A percentile compares a stretch with the other conserved stretches of the same genome.
Conservation (phyloP, 1,140 invertebrate species). For the Conus ventricosus region DNA sequence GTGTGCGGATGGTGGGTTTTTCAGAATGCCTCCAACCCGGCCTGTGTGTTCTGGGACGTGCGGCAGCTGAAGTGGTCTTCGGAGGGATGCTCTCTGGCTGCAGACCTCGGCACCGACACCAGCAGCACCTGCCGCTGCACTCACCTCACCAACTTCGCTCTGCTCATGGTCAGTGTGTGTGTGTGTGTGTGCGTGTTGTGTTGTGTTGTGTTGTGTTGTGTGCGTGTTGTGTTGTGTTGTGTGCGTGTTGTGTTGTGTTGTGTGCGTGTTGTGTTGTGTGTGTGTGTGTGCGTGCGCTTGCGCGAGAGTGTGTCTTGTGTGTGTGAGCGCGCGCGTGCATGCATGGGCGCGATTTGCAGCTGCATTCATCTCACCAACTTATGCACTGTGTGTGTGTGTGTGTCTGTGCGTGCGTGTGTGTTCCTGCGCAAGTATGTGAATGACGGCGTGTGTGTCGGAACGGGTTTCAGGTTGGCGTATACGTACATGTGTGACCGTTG, state of each 20-base stretch:
- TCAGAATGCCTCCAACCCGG: slow-evolving; percentile 51
- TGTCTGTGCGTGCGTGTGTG: neutral
- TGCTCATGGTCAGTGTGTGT: slow-evolving; percentile 51
- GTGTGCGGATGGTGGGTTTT: neutral
- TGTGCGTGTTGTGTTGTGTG: too few relatives aligned
- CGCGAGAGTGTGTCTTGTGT: too few relatives aligned
- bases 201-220: too few relatives aligned
- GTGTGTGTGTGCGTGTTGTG: neutral
- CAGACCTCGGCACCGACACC: slow-evolving; percentile 10
- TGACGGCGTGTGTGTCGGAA: neutral
- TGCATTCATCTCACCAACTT: too few relatives aligned
- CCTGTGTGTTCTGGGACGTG: slow-evolving; percentile 57
- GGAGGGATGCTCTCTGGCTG: slow-evolving; percentile 43
- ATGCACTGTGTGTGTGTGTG: too few relatives aligned
- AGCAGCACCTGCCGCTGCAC: slow-evolving; percentile 52
- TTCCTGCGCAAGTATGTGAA: neutral
- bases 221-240: too few relatives aligned
- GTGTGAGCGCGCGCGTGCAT: too few relatives aligned
- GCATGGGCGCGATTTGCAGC: too few relatives aligned
- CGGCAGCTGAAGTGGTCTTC: slow-evolving; percentile 42
- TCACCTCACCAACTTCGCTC: slow-evolving; percentile 63
- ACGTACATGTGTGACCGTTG: too few relatives aligned
- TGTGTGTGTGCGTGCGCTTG: too few relatives aligned
- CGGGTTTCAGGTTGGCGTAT: too few relatives aligned
- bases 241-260: too few relatives aligned